phyloP scores from a whole-genome alignment of 2,797 vertebrate species.

The Muscicapa comitata region DNA sequence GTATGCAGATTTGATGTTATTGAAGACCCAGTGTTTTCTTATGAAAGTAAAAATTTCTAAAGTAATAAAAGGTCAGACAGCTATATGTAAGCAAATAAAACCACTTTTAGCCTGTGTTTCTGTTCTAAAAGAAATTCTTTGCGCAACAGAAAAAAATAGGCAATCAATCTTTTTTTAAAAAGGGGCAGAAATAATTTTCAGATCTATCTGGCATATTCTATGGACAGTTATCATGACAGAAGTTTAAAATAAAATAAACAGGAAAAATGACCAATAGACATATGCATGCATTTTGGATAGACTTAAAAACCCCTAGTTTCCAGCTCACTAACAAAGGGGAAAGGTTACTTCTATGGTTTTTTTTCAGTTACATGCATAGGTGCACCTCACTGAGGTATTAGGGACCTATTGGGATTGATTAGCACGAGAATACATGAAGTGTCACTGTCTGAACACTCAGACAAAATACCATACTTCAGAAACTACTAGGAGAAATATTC shows the following conservation, averaged over 20 bases:
- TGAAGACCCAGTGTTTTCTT: conserved; percentile 1
- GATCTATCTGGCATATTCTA: neutral
- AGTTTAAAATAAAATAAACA: neutral
- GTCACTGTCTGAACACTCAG: neutral
- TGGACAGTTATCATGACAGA: neutral
- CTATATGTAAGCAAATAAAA: conserved; percentile 1
- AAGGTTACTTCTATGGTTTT: neutral
- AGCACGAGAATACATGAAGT: neutral
- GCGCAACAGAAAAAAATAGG: neutral
- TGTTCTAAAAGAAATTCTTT: conserved; percentile 29
- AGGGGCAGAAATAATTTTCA: neutral
- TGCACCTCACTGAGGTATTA: neutral
- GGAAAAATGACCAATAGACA: neutral
- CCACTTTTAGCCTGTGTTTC: conserved; percentile 13
- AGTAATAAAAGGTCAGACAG: neutral
- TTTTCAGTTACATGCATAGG: neutral
- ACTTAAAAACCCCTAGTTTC: neutral
- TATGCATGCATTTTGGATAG: neutral
- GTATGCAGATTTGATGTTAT: neutral
- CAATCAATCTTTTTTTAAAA: conserved; percentile 36
- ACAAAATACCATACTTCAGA: conserved; percentile 17
- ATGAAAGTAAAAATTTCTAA: conserved; percentile 18
- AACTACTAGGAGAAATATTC: conserved; percentile 10
- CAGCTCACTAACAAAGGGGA: neutral
- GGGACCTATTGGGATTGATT: neutral